phyloP scores from a whole-genome alignment of 2,797 vertebrate genomes.

The Antrozous pallidus region DNA sequence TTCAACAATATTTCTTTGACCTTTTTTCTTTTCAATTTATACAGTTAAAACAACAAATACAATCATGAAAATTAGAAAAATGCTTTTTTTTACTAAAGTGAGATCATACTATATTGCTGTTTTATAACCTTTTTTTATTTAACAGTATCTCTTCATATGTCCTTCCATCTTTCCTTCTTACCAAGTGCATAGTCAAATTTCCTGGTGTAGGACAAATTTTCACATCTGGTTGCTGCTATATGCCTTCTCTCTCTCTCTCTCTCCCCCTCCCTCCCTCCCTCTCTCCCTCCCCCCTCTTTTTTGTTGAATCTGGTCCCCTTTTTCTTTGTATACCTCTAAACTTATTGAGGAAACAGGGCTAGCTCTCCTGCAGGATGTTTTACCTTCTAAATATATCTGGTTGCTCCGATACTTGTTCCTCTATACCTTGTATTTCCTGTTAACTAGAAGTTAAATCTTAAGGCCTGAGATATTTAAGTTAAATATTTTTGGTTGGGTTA shows the following conservation, averaged over 20 bases:
- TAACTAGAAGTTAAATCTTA: neutral
- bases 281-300: too few species aligned
- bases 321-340: neutral
- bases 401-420: neutral
- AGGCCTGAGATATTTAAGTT: neutral
- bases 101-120: neutral
- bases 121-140: neutral
- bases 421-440: neutral
- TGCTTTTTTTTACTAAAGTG: neutral
- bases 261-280: too few species aligned
- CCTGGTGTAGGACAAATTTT: neutral
- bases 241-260: neutral
- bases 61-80: neutral
- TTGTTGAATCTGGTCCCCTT: neutral
- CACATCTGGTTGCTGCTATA: neutral
- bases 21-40: neutral
- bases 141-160: neutral
- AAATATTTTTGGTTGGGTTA: neutral
- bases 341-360: neutral
- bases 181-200: neutral
- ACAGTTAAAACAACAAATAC: neutral
- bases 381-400: neutral
- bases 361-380: neutral
- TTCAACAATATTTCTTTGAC: constrained; percentile 29
- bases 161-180: neutral